Base-by-base conservation (phyloP, 2,797 vertebrate genomes). In the Leuciscus waleckii region DNA sequence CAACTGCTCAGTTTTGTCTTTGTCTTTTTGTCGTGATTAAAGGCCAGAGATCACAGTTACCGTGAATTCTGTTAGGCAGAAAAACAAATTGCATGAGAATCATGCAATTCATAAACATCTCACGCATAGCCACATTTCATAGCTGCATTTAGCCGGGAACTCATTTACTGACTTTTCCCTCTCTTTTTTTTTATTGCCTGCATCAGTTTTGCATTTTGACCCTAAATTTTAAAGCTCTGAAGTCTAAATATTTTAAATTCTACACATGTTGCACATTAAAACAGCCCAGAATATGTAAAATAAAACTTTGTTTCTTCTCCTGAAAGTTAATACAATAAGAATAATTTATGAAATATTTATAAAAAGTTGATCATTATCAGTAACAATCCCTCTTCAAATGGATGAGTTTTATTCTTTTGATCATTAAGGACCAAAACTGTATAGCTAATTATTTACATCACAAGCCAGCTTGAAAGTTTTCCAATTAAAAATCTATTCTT, bases 401-500 rank as follows among this genome's bases (percentile, higher is more conserved):
- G 87, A 91, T 5, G 39, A 65, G 41, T 87, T 79, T 88, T 74
- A 76, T 82, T 86, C 86, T 91, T 90, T 88, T 88, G 82, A 88
- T 85, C 65, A 17, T 89, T 90, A 88, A 87, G 86, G 88, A 88
- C 71, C 46, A 43, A 77, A 88, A 89, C 80, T 68, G 87, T 86
- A 82, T 89, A 90, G 87, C 90, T 91, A 91, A 93, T 93, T 90
- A 77, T 84, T 58, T 70, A 93, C 92, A 90, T 91, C 88, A 73
- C 70, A 89, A 87, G 90, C 90, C 76, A 89, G 85, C 83, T 87
- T 86, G 81, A 90, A 88, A 78, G 89, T 89, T 90, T 86, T 88
- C 88, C 91, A 90, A 94, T 95, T 93, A 93, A 92, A 95, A 93
- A 88, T 88, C 92, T 92, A 92, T 93, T 90, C 74, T 88, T 91